Base-by-base conservation (phyloP, 1,140 invertebrate genomes). In the Ganaspis sp. region DNA sequence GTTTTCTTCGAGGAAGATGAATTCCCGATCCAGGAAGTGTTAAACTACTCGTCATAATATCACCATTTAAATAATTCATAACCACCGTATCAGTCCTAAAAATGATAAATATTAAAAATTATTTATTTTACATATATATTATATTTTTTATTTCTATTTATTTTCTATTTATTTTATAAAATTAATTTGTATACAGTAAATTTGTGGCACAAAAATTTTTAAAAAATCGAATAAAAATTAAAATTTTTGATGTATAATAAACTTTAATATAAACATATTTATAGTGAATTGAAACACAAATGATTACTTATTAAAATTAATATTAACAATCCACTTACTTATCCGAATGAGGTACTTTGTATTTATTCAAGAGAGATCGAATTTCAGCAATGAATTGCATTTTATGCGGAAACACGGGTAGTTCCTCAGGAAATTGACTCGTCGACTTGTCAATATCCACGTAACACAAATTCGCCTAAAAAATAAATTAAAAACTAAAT, bases 371-470 rank as follows among this genome's bases (percentile, higher is more conserved):
- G 72, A 96, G 91, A 80, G 96, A 94, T 83, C 94, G 94, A 37
- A 99, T 93, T 91, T 99, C 98, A 69, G 95, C 93, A 78, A 95
- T 94, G 81, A 99, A 95, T 81, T 98, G 96, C 75, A 94, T 93
- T 82, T 95, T 94, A 86, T 98, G 95, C 0, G 99, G 99, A 91
- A 99, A 98, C 69, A 94, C 92, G 0, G 98, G 98, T 80, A 99
- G 90, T 90, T 99, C 98, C 92, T 99, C 99, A 0, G 98, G 98
- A 82, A 98, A 92, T 90, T 99, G 97, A 81, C 99, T 95, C 80
- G 94, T 94, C 81, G 95, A 96, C 80, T 96, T 96, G 90, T 99
- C 98, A 78, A 99, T 96, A 91, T 99, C 98, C 49, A 99, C 97
- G 88, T 98, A 96, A 91, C 98, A 99, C 29, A 99, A 91, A 77